These are phyloP conservation scores for Sporophila hypoxantha DNA, from an alignment of 2,113 vertebrate species.

Conservation along the genomic window DNA sequence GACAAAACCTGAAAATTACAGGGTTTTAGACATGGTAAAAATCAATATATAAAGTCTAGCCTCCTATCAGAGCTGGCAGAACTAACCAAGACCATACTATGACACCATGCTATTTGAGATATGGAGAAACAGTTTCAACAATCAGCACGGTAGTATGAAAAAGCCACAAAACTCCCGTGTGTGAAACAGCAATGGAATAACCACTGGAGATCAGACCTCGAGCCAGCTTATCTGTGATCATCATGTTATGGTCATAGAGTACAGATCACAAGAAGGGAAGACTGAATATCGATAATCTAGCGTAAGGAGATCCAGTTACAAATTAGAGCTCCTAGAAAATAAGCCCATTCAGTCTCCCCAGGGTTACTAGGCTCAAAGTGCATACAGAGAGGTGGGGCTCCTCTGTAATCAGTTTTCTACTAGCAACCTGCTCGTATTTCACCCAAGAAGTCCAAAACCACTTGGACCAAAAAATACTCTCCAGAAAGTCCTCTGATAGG, in stretches of 20 bases:
- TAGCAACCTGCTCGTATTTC: not conserved
- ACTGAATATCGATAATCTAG: not conserved
- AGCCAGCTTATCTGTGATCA: not conserved
- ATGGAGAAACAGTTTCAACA: not conserved
- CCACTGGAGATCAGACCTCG: not conserved
- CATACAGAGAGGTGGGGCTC: not conserved
- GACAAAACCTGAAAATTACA: not conserved
- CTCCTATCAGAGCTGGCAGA: not conserved
- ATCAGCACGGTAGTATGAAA: not conserved
- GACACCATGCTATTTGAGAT: not conserved
- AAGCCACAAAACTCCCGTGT: not conserved
- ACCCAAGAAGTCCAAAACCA: not conserved
- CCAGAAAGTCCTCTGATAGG: not conserved
- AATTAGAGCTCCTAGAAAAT: not conserved
- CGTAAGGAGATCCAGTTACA: not conserved
- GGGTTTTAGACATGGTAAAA: fast-evolving
- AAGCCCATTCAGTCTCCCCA: not conserved
- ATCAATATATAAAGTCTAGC: not conserved
- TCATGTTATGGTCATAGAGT: fast-evolving
- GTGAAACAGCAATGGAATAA: not conserved
- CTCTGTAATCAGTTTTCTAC: fast-evolving
- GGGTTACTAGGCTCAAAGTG: not conserved
- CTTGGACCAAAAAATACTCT: not conserved
- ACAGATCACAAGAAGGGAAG: not conserved
- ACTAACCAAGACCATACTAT: not conserved